phyloP scores from a whole-genome alignment of 2,113 vertebrate species.

The Ceyx melanurus region DNA sequence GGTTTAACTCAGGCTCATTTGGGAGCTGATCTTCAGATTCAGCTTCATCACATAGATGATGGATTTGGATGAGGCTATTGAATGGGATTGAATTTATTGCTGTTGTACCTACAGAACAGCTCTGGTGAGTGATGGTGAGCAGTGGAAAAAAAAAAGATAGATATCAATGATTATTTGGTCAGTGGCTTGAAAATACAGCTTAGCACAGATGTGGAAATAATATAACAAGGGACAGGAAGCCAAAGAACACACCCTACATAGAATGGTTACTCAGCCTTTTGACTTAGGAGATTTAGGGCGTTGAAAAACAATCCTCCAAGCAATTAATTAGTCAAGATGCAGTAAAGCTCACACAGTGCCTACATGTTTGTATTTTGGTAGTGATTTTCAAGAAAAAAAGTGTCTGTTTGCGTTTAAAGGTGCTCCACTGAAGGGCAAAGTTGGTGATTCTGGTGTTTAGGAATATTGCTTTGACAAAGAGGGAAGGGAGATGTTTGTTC shows the following conservation, averaged over 20 bases:
- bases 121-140: not conserved
- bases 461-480: constrained; percentile 16
- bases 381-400: not conserved
- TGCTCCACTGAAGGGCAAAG: not conserved
- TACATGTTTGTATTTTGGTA: not conserved
- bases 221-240: not conserved
- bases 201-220: not conserved
- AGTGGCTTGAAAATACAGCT: not conserved
- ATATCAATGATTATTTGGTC: not conserved
- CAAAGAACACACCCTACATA: not conserved
- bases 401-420: not conserved
- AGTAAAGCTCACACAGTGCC: not conserved
- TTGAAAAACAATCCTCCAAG: not conserved
- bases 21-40: not conserved
- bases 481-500: constrained; percentile 13
- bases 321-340: not conserved
- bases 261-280: rapidly evolving
- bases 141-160: not conserved
- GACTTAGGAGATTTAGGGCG: not conserved
- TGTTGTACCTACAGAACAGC: not conserved
- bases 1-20: not conserved
- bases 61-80: not conserved
- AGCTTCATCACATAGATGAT: no score
- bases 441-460: not conserved
- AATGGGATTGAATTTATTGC: not conserved